Percentiles rank a stretch among this genome's conserved stretches.
Evolutionary conservation across 2,888 invertebrate species (phyloP).

Genomic region (Temnothorax rugatulus): DNA sequence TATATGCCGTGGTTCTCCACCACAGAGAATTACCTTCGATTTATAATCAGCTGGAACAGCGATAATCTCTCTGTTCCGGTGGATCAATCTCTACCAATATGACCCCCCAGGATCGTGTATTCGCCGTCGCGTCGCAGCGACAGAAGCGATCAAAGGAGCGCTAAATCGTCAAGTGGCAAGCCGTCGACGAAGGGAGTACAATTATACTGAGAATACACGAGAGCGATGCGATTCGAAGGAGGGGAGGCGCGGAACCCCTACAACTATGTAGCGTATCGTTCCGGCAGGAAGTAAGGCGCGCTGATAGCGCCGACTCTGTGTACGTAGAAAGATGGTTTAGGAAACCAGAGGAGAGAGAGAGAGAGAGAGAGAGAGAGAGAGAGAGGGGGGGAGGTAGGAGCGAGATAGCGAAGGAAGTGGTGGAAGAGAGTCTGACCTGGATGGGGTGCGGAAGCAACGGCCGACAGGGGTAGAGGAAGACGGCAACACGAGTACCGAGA

Average conservation of each 20-base stretch:
- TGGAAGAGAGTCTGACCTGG: constrained; percentile 68
- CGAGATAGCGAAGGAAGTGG: constrained; percentile 62
- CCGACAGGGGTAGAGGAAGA: constrained; percentile 69
- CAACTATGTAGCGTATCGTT: constrained; percentile 42
- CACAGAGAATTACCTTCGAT: not conserved
- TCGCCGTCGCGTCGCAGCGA: not conserved
- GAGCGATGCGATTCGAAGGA: constrained; percentile 28
- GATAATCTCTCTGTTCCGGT: not conserved
- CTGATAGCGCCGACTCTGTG: constrained; percentile 44
- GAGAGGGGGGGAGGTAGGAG: constrained; percentile 61
- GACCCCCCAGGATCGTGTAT: not conserved
- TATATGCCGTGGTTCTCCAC: not conserved
- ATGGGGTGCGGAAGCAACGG: constrained; percentile 68
- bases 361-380: constrained; percentile 53
- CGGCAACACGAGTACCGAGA: constrained; percentile 72
- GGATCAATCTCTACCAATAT: not conserved
- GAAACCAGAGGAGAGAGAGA: constrained; percentile 15
- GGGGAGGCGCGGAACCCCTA: constrained; percentile 33
- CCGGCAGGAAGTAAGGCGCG: constrained; percentile 46
- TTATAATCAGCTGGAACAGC: not conserved
- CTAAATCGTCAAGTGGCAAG: constrained; percentile 35
- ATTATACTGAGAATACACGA: constrained; percentile 48
- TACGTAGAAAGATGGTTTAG: constrained; percentile 68
- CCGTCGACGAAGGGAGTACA: constrained; percentile 37
- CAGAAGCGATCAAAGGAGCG: constrained; percentile 41